These are phyloP conservation scores for Pterobdella sp. DNA, from an alignment of 2,888 invertebrate genomes.

Conservation along the genomic window DNA sequence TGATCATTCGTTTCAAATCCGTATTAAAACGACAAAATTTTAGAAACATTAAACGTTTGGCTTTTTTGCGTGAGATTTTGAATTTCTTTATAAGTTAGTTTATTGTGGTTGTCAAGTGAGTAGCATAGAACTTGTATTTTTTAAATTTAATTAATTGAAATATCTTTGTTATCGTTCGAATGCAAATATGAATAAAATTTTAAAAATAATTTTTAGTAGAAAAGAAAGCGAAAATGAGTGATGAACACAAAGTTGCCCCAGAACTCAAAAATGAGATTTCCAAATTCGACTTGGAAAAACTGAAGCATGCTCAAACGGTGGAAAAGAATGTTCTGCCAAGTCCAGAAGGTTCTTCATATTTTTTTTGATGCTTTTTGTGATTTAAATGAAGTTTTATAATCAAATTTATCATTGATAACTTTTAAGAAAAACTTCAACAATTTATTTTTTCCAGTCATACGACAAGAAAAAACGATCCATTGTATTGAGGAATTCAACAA, in stretches of 20 bases:
- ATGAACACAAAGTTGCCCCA: conserved; percentile 2
- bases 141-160: too few species aligned
- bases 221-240: neutral
- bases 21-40: neutral
- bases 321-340: conserved; percentile 21
- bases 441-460: conserved; percentile 5
- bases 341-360: conserved; percentile 22
- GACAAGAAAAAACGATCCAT: conserved; percentile 26
- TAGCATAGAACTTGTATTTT: neutral
- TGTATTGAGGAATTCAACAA: conserved; percentile 26
- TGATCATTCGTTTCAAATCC: neutral
- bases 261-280: conserved; percentile 21
- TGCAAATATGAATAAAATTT: neutral
- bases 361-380: too few species aligned
- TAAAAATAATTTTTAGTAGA: neutral
- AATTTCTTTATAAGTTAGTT: neutral
- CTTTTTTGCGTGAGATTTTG: neutral
- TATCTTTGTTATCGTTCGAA: too few species aligned
- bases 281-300: conserved; percentile 12
- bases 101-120: neutral
- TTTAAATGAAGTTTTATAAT: neutral
- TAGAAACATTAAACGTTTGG: neutral
- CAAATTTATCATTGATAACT: neutral
- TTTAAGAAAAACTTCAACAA: neutral
- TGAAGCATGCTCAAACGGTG: conserved; percentile 16